phyloP scores from a whole-genome alignment of 2,888 invertebrate species.

The Eilema caniola region DNA sequence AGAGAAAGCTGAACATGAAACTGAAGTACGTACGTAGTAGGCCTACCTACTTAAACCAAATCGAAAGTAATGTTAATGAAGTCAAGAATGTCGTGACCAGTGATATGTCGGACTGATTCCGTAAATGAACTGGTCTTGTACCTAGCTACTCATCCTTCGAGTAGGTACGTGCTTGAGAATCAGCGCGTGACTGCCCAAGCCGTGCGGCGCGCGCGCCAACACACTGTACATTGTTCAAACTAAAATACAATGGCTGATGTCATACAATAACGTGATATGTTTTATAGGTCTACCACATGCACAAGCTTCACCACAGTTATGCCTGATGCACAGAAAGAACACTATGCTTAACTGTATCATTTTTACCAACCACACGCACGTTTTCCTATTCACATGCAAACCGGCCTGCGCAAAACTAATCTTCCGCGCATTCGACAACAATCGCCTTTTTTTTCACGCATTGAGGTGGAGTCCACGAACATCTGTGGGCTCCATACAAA shows the following conservation, averaged over 20 bases:
- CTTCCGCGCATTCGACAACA: too few species aligned
- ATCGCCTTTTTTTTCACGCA: too few species aligned
- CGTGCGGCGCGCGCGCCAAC: conserved; percentile 59
- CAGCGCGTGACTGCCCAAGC: conserved; percentile 72
- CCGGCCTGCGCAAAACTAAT: too few species aligned
- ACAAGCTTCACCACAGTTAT: too few species aligned
- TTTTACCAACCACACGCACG: too few species aligned
- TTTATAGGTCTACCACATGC: conserved; percentile 34
- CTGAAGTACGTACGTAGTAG: too few species aligned
- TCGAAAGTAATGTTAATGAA: conserved; percentile 56
- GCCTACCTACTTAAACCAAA: conserved; percentile 12
- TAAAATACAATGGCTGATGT: conserved; percentile 76
- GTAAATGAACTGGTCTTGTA: conserved; percentile 54
- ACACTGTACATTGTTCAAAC: conserved; percentile 68
- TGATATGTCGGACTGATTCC: conserved; percentile 52
- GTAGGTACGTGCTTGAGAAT: conserved; percentile 63
- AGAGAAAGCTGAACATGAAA: too few species aligned
- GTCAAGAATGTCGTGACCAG: conserved; percentile 59
- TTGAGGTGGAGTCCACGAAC: too few species aligned
- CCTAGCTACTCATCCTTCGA: conserved; percentile 63
- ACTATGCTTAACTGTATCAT: too few species aligned
- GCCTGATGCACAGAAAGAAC: too few species aligned
- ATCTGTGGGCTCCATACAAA: too few species aligned
- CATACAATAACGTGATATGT: conserved; percentile 69
- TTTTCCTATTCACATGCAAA: too few species aligned